Conservation (phyloP, 2,113 vertebrate genomes). For the Reinhardtius hippoglossoides region DNA sequence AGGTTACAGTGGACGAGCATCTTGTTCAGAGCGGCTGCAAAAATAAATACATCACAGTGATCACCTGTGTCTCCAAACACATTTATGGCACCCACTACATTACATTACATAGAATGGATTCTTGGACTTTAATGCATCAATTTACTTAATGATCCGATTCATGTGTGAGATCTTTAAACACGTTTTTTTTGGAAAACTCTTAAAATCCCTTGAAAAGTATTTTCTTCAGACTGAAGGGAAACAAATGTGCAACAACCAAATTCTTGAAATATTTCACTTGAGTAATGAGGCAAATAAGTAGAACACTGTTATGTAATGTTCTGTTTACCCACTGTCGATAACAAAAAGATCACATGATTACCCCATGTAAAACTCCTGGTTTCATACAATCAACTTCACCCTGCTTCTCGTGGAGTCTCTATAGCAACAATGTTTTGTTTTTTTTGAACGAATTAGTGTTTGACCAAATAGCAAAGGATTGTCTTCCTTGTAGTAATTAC, state of each 20-base stretch:
- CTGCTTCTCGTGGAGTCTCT: too few species aligned
- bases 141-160: too few species aligned
- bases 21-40: not conserved
- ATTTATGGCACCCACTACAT: not conserved
- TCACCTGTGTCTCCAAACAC: not conserved
- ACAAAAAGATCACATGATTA: too few species aligned
- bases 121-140: not conserved
- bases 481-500: not conserved
- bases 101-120: not conserved
- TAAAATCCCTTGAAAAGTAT: too few species aligned
- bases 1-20: not conserved
- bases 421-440: too few species aligned
- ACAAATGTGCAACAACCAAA: not conserved
- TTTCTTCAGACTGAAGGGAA: too few species aligned
- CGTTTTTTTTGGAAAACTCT: too few species aligned
- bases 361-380: too few species aligned
- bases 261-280: not conserved
- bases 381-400: too few species aligned
- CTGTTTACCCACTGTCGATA: too few species aligned
- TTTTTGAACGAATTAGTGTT: too few species aligned
- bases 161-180: not conserved
- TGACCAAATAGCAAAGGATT: not conserved
- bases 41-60: conserved; percentile 1
- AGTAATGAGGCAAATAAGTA: not conserved
- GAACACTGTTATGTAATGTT: too few species aligned